Conservation (phyloP, 2,797 vertebrate species). For the Melanogrammus aeglefinus region DNA sequence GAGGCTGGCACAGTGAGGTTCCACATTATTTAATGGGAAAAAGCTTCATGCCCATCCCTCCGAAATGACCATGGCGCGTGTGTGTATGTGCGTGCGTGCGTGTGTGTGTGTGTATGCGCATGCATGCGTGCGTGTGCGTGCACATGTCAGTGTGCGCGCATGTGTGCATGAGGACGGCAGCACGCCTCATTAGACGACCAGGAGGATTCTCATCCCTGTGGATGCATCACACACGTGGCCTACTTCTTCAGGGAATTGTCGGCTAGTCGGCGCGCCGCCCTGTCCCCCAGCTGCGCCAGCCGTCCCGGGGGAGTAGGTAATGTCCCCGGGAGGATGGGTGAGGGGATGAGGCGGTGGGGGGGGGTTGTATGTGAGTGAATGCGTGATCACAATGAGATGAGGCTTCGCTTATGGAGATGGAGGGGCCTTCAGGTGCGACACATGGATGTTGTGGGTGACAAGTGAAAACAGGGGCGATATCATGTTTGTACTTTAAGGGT, state of each 20-base stretch:
- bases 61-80: constrained; percentile 54
- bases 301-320: constrained; percentile 35
- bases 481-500: background rate
- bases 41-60: constrained; percentile 54
- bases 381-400: background rate
- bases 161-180: constrained; percentile 31
- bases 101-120: constrained; percentile 36
- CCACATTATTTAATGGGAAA: constrained; percentile 55
- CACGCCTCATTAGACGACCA: constrained; percentile 60
- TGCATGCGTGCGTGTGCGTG: constrained; percentile 11
- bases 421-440: background rate
- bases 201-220: constrained; percentile 42
- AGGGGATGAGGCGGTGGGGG: background rate
- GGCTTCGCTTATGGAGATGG: background rate
- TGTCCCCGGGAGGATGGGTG: constrained; percentile 19
- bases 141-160: constrained; percentile 11
- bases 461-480: background rate
- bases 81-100: constrained; percentile 14
- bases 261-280: constrained; percentile 33
- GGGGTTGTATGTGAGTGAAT: background rate
- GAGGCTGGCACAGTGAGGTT: constrained; percentile 46
- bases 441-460: background rate
- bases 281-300: constrained; percentile 42
- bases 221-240: constrained; percentile 40
- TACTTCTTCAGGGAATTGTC: constrained; percentile 28